Base-by-base conservation (phyloP, 2,888 invertebrate genomes). In the Drosophila hamatofila region DNA sequence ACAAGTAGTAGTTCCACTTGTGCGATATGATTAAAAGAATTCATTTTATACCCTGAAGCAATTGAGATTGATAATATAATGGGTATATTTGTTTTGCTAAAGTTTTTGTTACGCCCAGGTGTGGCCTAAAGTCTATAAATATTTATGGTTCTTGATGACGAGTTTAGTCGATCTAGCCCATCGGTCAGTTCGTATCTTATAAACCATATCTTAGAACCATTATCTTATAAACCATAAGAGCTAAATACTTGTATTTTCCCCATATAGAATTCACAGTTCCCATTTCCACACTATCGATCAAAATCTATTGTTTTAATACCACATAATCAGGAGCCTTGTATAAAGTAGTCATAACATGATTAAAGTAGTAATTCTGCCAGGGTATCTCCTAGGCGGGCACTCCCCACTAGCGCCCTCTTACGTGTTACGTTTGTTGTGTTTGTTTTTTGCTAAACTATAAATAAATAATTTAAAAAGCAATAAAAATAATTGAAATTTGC, bases 11-110 rank as follows among this genome's bases (percentile, higher is more conserved):
- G 35, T 77, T 69, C 49, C 70, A 78, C 78, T 77, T 78, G 61
- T 65, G 77, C 65, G 77, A 80, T 76, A 80, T 80, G 80, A 79
- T 73, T 79, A 74, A 58, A 58, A 46, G 51, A 60, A 67, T 59
- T 63, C 44, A 33, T 48, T 49, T 42, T 44, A 33, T 48, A 27
- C 48, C 27, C 27, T n/a, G 3, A 30, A 3, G 0, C 18, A 7
- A 6, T 27, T 12, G 27, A 18, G 18, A 18, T 3, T 3, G 12
- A 8, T 6, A 11, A 27, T 5, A n/a, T 5, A 11, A 37, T 16
- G 48, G 18, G 30, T 30, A 49, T 30, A 30, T 2, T 12, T 3
- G 12, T 6, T 3, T 12, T 6, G n/a, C 2, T 27, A 2, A 27
- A n/a, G 35, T 35, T 27, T 6, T 27, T 16, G 5, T 7, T 16